Evolutionary conservation across 2,113 vertebrate genomes (phyloP), one percentile per base, ranked within the genome.

Genomic region (Chunga burmeisteri): DNA sequence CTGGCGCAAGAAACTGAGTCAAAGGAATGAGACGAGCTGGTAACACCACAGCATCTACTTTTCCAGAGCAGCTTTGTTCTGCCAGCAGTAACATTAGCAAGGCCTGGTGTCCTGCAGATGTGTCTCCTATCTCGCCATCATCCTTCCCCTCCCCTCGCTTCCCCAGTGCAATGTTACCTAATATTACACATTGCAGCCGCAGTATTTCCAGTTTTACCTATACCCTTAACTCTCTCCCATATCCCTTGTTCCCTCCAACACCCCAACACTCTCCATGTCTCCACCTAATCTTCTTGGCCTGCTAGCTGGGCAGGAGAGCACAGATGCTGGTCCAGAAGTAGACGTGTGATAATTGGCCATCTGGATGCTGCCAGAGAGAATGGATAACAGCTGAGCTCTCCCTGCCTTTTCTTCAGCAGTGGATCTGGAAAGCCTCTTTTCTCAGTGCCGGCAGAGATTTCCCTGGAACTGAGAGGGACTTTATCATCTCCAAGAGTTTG

Each of bases 271-370:
- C 74, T 96, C 92, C 87, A 47, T 62, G 92, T 96, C 93, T 96
- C 96, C 96, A 87, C 91, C 89, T 96, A 97, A 97, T 90, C 85
- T 88, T 53, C 94, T 68, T 26, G 65, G 93, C 85, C 85, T 96
- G 92, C 96, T 81, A 95, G 92, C 85, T 96, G 94, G 93, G 92
- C 87, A 94, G 88, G n/a, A 88, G 87, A 96, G 85, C 0, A 1
- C 87, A 88, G 93, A 96, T 95, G 94, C 85, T 94, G 87, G 32
- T 97, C 96, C 96, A 97, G 96, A 96, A 96, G 96, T 77, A 82
- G 94, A 97, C 2, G 92, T 96, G 96, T 96, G 92, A 96, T 97
- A 97, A 96, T 92, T 96, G 93, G 93, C 96, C 94, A 95, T 96
- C 93, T 94, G 96, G 93, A 96, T 9, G 2, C 87, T 73, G 90